phyloP scores from a whole-genome alignment of 2,113 vertebrate genomes.

The Australoheros scitulus region DNA sequence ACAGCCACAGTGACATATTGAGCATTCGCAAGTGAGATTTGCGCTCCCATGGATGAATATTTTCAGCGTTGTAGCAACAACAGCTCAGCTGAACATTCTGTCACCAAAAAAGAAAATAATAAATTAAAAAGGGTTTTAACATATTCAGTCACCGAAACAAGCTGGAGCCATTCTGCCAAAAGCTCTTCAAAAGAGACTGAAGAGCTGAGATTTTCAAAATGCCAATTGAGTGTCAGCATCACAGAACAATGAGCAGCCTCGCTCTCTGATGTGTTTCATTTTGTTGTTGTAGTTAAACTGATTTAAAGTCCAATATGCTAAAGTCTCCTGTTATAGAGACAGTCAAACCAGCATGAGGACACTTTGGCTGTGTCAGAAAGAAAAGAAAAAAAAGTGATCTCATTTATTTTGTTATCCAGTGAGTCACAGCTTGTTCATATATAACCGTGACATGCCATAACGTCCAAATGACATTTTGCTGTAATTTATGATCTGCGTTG shows the following conservation, averaged over 20 bases:
- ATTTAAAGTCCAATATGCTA: background rate
- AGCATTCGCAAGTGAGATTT: conserved; percentile 18
- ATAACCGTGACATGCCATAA: conserved; percentile 26
- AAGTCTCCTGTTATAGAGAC: background rate
- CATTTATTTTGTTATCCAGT: conserved; percentile 23
- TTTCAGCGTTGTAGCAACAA: conserved; percentile 8
- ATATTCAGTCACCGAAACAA: background rate
- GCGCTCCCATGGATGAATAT: background rate
- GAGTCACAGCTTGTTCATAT: conserved; percentile 35
- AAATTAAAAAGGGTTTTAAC: background rate
- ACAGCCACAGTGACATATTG: conserved; percentile 22
- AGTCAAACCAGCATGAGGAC: background rate
- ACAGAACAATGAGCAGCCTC: background rate
- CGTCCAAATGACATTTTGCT: conserved; percentile 9
- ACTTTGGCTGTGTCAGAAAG: background rate
- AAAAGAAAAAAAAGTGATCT: background rate
- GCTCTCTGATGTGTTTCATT: background rate
- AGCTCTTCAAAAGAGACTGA: conserved; percentile 26
- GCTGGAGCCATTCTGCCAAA: background rate
- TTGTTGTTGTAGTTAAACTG: background rate
- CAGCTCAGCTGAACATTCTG: background rate
- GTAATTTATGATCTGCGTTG: conserved; percentile 31
- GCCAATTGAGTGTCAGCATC: background rate
- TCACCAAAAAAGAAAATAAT: background rate
- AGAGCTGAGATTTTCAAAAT: conserved; percentile 6